Evolutionary conservation across 1,140 invertebrate genomes (phyloP).

Genomic region (Coenobita brevimanus): DNA sequence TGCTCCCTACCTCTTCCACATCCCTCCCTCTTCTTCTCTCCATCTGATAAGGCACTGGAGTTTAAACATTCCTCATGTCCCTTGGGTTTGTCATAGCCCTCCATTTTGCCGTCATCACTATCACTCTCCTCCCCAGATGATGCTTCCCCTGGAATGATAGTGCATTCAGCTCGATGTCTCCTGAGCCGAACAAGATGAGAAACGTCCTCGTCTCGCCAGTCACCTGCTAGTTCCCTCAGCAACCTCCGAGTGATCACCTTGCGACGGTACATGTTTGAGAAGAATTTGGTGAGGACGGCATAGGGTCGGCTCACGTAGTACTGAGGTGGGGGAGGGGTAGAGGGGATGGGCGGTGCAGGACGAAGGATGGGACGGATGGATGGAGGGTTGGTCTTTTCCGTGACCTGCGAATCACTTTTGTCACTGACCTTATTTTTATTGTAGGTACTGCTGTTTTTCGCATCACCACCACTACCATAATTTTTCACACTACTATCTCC

Average conservation of each 20-base stretch:
- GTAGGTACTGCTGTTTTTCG: no score
- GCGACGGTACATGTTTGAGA: constrained; percentile 38
- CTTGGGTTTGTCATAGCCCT: no score
- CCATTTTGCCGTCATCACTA: constrained; percentile 23
- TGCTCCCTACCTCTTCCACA: no score
- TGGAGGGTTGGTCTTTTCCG: no score
- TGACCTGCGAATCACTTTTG: no score
- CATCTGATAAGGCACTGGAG: no score
- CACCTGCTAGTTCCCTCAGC: constrained; percentile 40
- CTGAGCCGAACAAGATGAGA: constrained; percentile 7
- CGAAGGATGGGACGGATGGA: not conserved
- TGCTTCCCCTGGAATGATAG: constrained; percentile 19
- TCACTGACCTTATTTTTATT: no score
- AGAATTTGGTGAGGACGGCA: constrained; percentile 53
- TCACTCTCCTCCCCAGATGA: constrained; percentile 41
- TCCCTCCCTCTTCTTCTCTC: no score
- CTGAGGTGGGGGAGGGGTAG: not conserved
- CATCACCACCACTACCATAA: no score
- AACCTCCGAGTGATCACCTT: constrained; percentile 49
- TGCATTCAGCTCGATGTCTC: constrained; percentile 44
- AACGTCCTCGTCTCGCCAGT: constrained; percentile 33
- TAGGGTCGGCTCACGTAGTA: constrained; percentile 53
- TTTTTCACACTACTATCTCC: not conserved
- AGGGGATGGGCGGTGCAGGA: not conserved
- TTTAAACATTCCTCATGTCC: no score